Conservation (phyloP, 1,140 invertebrate species). For the Sycophaga agraensis region DNA sequence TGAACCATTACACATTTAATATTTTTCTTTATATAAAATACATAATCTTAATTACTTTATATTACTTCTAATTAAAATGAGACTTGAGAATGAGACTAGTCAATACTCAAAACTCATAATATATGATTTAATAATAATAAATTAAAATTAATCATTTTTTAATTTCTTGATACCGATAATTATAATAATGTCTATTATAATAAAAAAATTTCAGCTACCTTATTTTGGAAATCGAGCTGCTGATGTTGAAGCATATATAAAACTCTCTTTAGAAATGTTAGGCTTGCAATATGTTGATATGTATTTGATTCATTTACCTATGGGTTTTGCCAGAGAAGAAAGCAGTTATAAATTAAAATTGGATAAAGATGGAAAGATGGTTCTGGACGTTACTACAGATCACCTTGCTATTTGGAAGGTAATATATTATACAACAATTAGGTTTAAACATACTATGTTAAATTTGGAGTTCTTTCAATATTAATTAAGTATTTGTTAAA, state of each 20-base stretch:
- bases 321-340: constrained; percentile 63
- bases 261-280: constrained; percentile 70
- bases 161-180: too few species aligned
- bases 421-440: constrained; percentile 62
- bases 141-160: too few species aligned
- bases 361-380: constrained; percentile 64
- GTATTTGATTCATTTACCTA: constrained; percentile 83
- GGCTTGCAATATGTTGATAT: constrained; percentile 80
- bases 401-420: constrained; percentile 75
- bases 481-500: too few species aligned
- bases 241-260: constrained; percentile 71
- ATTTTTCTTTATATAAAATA: too few species aligned
- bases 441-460: neutral
- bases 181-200: too few species aligned
- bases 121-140: too few species aligned
- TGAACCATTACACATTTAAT: too few species aligned
- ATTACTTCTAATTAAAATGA: too few species aligned
- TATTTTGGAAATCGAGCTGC: constrained; percentile 67
- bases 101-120: too few species aligned
- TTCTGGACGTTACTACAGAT: constrained; percentile 68
- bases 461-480: neutral
- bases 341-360: constrained; percentile 50
- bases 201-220: constrained; percentile 60
- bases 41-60: too few species aligned
- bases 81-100: too few species aligned